These are phyloP conservation scores for Cepaea hortensis DNA, from an alignment of 2,888 invertebrate genomes.

Conservation along the genomic window DNA sequence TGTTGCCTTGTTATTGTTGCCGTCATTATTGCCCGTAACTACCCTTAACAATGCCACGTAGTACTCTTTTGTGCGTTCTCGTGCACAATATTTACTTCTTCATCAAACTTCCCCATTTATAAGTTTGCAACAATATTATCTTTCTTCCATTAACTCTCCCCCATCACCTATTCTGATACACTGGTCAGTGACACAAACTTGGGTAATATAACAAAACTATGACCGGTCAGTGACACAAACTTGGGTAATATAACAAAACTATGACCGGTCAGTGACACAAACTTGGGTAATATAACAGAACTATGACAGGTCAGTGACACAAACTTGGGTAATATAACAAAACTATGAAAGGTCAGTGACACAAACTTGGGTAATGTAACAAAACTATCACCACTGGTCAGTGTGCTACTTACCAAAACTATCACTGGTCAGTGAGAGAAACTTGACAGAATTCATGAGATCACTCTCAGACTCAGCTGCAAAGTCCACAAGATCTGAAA, in stretches of 20 bases:
- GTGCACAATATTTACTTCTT: too few species aligned
- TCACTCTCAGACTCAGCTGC: conserved; percentile 36
- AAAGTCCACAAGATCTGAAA: conserved; percentile 41
- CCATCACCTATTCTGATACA: too few species aligned
- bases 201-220: background rate
- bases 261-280: background rate
- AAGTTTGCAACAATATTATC: too few species aligned
- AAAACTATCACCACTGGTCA: background rate
- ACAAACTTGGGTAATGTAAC: background rate
- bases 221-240: background rate
- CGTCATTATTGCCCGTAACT: too few species aligned
- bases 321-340: background rate
- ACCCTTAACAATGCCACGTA: too few species aligned
- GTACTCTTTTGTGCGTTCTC: too few species aligned
- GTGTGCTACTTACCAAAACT: conserved; percentile 45
- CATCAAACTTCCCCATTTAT: too few species aligned
- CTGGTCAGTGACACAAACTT: background rate
- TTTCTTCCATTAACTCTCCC: too few species aligned
- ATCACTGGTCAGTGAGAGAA: conserved; percentile 39
- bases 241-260: background rate
- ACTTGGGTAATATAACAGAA: background rate
- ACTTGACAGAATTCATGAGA: conserved; percentile 27
- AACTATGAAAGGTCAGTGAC: background rate
- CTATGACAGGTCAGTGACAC: background rate
- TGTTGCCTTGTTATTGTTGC: too few species aligned